Evolutionary conservation across 35 echinoderm and acorn worm species (phyloP).

Genomic region (Strongylocentrotus purpuratus): DNA sequence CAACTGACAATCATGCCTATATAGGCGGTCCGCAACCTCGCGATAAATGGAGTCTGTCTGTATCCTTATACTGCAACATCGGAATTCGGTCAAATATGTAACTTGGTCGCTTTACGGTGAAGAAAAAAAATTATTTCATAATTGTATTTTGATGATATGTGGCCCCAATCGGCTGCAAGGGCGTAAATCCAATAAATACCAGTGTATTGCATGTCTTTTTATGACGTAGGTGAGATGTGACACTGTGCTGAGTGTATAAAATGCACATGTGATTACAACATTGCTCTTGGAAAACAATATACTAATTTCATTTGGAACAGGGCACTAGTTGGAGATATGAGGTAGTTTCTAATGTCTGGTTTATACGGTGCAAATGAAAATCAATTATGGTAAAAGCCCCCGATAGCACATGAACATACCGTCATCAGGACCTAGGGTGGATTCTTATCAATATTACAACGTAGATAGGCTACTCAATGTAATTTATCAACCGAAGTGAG

Average conservation of each 20-base stretch:
- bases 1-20: neutral
- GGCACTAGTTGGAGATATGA: neutral
- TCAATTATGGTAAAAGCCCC: constrained; percentile 1
- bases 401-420: neutral
- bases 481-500: neutral
- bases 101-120: neutral
- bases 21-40: neutral
- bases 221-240: neutral
- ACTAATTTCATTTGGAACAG: constrained; percentile 12
- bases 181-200: constrained; percentile 10
- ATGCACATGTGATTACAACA: neutral
- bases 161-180: neutral
- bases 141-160: constrained; percentile 9
- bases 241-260: neutral
- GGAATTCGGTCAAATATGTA: constrained; percentile 11
- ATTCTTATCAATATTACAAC: neutral
- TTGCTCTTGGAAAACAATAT: neutral
- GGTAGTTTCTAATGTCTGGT: neutral
- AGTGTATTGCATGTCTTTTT: neutral
- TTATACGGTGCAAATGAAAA: neutral
- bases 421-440: neutral
- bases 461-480: neutral
- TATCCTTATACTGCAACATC: neutral
- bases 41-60: neutral
- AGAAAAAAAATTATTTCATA: neutral